Base-by-base conservation (phyloP, 2,888 invertebrate species). In the Archaeoteleia sp. region DNA sequence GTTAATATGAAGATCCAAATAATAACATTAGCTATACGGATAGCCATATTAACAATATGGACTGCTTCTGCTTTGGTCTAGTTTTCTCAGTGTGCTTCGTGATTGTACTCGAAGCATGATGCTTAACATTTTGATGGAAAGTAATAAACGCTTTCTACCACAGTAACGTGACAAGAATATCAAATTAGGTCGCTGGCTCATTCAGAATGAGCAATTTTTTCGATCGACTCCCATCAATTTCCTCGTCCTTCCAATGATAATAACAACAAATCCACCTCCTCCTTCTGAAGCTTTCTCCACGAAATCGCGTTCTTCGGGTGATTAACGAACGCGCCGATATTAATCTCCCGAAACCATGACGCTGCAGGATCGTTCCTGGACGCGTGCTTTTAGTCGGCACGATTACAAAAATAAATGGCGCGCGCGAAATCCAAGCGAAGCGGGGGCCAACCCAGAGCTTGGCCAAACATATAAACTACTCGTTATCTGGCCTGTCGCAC, bases 401-500 rank as follows among this genome's bases (percentile, higher is more conserved):
- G 51, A 53, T 53, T 43, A 53, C 53, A 46, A 53, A 54, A 62
- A 53, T 62, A 54, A 53, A 53, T 53, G 45, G 32, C 39, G 23
- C 51, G 13, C 39, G 32, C 30, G 27, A 48, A 48, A 54, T 35
- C 39, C 62, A 32, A 39, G 34, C 46, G 32, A 61, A 27, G 45
- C 46, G 46, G 23, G 14, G 25, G 12, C 43, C 51, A 10, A 14
- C 13, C 34, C 39, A 54, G 42, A 53, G 25, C 49, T 46, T 67
- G 40, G 15, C 53, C 58, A 68, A 68, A 68, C 61, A 67, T 58
- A 63, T 68, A 68, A 68, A 68, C 67, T 43, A 48, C 48, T 54
- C 43, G 67, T 63, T 68, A 68, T 63, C 58, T 53, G 39, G 35
- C 51, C 27, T 53, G 55, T 51, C 51, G 51, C 61, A 61, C 40